Conservation (phyloP, 2,113 vertebrate species). For the Columba janthina region DNA sequence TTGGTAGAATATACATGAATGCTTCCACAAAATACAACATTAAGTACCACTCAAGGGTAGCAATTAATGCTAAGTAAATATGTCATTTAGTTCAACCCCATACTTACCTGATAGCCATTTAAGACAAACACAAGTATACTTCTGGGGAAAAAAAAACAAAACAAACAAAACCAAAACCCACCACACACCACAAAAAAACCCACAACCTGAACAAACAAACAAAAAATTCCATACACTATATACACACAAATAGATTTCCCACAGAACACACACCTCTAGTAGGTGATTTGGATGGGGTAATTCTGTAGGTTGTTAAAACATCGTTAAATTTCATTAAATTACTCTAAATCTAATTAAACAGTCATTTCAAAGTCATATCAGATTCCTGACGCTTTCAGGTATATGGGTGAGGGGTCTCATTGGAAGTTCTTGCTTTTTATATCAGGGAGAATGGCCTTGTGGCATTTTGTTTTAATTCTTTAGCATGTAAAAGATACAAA, state of each 20-base stretch:
- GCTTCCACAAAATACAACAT: not conserved
- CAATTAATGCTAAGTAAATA: not conserved
- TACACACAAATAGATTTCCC: not conserved
- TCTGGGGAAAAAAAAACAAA: not conserved
- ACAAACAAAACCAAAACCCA: too few species aligned
- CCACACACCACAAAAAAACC: too few species aligned
- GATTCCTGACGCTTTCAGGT: not conserved
- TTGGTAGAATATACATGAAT: not conserved
- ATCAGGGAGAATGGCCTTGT: not conserved
- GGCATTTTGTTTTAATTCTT: not conserved
- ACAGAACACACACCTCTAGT: not conserved
- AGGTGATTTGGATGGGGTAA: not conserved
- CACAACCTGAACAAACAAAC: not conserved
- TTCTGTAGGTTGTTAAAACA: constrained; percentile 5
- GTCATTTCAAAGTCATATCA: not conserved
- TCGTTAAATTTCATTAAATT: not conserved
- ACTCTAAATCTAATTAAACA: not conserved
- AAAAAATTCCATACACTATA: not conserved
- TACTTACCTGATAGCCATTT: not conserved
- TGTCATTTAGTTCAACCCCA: not conserved
- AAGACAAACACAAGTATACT: not conserved
- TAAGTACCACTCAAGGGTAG: not conserved
- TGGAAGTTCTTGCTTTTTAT: not conserved
- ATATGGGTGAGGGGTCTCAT: not conserved
- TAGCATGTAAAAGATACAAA: not conserved